phyloP scores from a whole-genome alignment of 2,113 vertebrate species.

The Lophotis ruficrista region DNA sequence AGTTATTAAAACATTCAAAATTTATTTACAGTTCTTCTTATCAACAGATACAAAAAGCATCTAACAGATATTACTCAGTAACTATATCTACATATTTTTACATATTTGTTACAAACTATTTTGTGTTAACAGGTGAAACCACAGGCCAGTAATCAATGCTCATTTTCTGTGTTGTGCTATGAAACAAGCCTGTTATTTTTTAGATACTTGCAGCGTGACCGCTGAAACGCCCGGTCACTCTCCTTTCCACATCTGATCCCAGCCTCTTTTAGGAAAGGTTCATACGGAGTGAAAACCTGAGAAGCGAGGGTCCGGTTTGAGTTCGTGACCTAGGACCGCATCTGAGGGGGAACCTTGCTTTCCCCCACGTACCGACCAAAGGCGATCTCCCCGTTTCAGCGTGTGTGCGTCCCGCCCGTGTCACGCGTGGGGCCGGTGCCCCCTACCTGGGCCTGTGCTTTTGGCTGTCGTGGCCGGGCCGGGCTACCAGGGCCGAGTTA shows the following conservation, averaged over 20 bases:
- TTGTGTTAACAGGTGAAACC: not conserved
- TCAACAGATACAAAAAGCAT: not conserved
- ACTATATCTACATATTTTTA: too few relatives aligned
- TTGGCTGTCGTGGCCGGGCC: not conserved
- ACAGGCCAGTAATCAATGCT: not conserved
- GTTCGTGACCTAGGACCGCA: rapidly evolving
- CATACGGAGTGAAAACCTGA: rapidly evolving
- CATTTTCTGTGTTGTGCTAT: rapidly evolving
- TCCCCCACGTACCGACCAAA: rapidly evolving
- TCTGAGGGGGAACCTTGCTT: rapidly evolving
- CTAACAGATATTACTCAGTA: not conserved
- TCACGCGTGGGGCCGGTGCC: not conserved
- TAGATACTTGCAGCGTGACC: too few relatives aligned
- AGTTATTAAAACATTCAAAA: not conserved
- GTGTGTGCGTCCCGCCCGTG: rapidly evolving
- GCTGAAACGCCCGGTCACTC: not conserved
- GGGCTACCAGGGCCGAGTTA: not conserved
- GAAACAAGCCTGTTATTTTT: not conserved
- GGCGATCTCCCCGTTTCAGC: not conserved
- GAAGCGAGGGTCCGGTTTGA: not conserved
- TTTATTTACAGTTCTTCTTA: not conserved
- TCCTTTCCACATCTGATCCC: not conserved
- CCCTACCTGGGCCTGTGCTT: not conserved
- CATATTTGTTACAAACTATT: not conserved
- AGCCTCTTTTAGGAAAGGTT: not conserved